These are phyloP conservation scores for Dermochelys coriacea DNA, from an alignment of 2,797 vertebrate genomes.

Conservation along the genomic window DNA sequence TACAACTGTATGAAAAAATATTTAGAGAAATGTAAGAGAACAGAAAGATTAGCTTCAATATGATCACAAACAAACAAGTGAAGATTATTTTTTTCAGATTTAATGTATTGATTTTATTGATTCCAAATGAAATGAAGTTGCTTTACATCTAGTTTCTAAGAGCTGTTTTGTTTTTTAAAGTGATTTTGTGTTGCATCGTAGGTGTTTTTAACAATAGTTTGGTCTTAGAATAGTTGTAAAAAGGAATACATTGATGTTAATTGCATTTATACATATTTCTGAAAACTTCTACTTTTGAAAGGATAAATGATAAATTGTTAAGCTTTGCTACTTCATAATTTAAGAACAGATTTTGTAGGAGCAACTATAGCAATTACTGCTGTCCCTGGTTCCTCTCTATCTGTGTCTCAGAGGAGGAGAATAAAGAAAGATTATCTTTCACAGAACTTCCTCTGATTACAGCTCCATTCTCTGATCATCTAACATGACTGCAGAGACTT, in stretches of 20 bases:
- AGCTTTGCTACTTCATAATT: conserved; percentile 30
- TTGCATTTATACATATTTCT: conserved; percentile 40
- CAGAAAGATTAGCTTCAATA: conserved; percentile 27
- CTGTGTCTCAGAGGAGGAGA: conserved; percentile 81
- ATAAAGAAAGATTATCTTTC: conserved; percentile 85
- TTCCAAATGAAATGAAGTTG: conserved; percentile 51
- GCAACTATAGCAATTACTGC: conserved; percentile 76
- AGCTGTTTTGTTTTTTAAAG: conserved; percentile 7
- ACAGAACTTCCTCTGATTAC: conserved; percentile 86
- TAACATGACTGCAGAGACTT: conserved; percentile 81
- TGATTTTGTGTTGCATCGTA: not conserved
- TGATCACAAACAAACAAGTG: not conserved
- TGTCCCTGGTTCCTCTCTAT: conserved; percentile 74
- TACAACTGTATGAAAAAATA: not conserved
- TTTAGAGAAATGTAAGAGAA: not conserved
- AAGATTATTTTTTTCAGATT: not conserved
- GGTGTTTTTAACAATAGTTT: not conserved
- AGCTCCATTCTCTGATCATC: conserved; percentile 83
- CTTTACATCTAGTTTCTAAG: not conserved
- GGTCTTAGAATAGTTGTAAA: not conserved
- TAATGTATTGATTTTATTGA: conserved; percentile 16
- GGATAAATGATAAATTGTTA: conserved; percentile 42
- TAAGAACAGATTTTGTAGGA: conserved; percentile 80
- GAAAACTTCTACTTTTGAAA: conserved; percentile 48
- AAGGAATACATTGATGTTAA: not conserved